Percentiles rank a stretch among this genome's conserved stretches.
phyloP scores from a whole-genome alignment of 2,113 vertebrate species.

The Macrotis lagotis region DNA sequence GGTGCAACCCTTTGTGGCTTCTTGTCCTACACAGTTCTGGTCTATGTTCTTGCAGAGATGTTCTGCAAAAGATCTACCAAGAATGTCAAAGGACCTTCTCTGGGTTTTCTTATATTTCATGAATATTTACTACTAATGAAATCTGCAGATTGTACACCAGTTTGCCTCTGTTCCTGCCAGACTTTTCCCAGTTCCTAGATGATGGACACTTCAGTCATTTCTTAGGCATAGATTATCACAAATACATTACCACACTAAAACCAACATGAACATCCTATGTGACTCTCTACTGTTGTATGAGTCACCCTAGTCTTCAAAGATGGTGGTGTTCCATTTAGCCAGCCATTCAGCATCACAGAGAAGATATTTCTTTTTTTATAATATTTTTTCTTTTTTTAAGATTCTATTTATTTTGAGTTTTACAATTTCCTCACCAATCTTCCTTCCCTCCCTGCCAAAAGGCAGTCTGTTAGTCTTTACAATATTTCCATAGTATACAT shows the following conservation, averaged over 20 bases:
- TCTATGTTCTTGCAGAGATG: background rate
- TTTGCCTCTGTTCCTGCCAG: background rate
- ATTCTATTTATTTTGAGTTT: too few relatives aligned
- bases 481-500: too few relatives aligned
- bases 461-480: too few relatives aligned
- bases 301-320: background rate
- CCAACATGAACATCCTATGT: too few relatives aligned
- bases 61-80: background rate
- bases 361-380: too few relatives aligned
- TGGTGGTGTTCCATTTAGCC: background rate
- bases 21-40: too few relatives aligned
- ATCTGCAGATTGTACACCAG: background rate
- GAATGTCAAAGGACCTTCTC: background rate
- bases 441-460: too few relatives aligned
- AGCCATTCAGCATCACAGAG: background rate
- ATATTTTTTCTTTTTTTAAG: too few relatives aligned
- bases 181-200: background rate
- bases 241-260: background rate
- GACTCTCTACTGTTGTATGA: background rate
- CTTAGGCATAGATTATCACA: too few relatives aligned
- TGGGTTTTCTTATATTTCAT: background rate
- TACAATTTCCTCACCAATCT: too few relatives aligned
- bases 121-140: background rate
- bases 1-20: too few relatives aligned
- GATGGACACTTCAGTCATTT: background rate